Base-by-base conservation (phyloP, 2,888 invertebrate genomes). In the Ennomos erosarius region DNA sequence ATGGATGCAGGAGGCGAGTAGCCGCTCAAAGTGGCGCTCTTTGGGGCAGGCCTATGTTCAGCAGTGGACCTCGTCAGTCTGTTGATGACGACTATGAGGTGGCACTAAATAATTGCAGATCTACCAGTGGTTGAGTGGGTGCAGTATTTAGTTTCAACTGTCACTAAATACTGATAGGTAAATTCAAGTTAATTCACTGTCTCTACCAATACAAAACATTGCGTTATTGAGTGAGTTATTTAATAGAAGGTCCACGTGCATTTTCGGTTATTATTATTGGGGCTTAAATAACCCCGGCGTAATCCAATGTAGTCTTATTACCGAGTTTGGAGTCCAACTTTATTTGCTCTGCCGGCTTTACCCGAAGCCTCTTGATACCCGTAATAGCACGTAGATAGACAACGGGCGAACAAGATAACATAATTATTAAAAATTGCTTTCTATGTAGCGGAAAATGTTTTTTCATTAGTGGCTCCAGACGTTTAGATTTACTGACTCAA, bases 241-340 rank as follows among this genome's bases (percentile, higher is more conserved):
- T 88, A 87, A 88, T 86, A 84, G 74, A 71, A 69, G 76, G 82
- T 80, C 86, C 88, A 88, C 89, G 89, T 90, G 87, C 88, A 88
- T 91, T 91, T 90, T 90, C 88, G 88, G 85, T 88, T 90, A 88
- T 90, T 89, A 90, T 90, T 90, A 87, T 89, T 88, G 83, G 81
- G 84, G 89, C 83, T 83, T 84, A 81, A 69, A 72, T 82, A 85
- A 83, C 86, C 74, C 75, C 70, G 33, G 72, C 66, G 75, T 91
- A 92, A 92, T 92, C 92, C 91, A 90, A 91, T 91, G 88, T 87
- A 88, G 81, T 88, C 88, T 88, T 87, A 90, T 91, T 91, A 90
- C 77, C 59, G 78, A 73, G 82, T 87, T 89, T 84, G 78, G 81
- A 80, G 74, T 75, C 79, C 71, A 85, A 88, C 82, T 83, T 91